Conservation (phyloP, 2,888 invertebrate genomes). For the Dione vanillae region DNA sequence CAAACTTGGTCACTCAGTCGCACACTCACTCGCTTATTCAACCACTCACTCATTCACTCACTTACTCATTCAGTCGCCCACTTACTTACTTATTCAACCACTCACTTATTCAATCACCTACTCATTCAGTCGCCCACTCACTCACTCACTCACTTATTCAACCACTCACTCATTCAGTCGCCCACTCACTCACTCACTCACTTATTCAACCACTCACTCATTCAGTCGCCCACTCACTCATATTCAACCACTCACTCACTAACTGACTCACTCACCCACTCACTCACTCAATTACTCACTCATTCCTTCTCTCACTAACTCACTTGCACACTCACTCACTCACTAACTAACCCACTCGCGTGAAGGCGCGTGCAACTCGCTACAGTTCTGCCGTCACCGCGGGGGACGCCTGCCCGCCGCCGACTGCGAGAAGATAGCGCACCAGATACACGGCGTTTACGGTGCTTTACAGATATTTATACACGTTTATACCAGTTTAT, state of each 20-base stretch:
- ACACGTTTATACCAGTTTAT: background rate
- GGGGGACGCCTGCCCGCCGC: slow-evolving; percentile 47
- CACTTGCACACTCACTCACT: background rate
- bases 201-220: too few relatives aligned
- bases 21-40: too few relatives aligned
- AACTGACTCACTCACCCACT: background rate
- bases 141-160: too few relatives aligned
- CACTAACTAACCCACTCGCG: background rate
- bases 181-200: too few relatives aligned
- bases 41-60: too few relatives aligned
- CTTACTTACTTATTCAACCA: background rate
- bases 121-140: background rate
- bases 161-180: too few relatives aligned
- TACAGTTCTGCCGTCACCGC: slow-evolving; percentile 58
- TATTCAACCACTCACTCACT: background rate
- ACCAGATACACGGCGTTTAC: slow-evolving; percentile 64
- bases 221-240: background rate
- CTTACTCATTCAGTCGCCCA: too few relatives aligned
- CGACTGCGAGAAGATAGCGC: slow-evolving; percentile 63
- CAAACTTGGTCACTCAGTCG: too few relatives aligned
- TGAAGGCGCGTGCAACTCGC: slow-evolving; percentile 29
- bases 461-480: slow-evolving; percentile 52
- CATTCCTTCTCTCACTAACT: background rate
- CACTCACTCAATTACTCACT: background rate
- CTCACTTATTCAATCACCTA: background rate